A percentile compares a stretch with the other conserved stretches of the same genome.
Evolutionary conservation across 2,797 vertebrate species (phyloP).

Genomic region (Selene dorsalis): DNA sequence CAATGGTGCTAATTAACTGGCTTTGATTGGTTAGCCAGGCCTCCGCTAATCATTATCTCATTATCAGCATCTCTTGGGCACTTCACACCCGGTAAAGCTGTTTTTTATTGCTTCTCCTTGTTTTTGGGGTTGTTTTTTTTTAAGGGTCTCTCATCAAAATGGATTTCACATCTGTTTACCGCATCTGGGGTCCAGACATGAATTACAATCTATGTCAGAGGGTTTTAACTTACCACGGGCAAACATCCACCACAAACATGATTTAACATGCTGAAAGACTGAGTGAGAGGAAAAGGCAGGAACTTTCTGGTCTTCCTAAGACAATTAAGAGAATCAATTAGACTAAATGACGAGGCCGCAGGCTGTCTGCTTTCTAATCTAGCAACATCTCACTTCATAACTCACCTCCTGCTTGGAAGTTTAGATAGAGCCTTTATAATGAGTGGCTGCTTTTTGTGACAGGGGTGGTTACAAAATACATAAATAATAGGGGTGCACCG

Average conservation of each 20-base stretch:
- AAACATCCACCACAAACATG: conserved; percentile 36
- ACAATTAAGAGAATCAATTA: conserved; percentile 70
- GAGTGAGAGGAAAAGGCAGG: conserved; percentile 31
- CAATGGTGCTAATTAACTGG: conserved; percentile 59
- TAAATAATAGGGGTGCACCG: no score
- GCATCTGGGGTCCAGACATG: conserved; percentile 34
- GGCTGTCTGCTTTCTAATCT: conserved; percentile 33
- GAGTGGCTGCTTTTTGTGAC: conserved; percentile 18
- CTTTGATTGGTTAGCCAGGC: conserved; percentile 56
- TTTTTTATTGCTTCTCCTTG: conserved; percentile 30
- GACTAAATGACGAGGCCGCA: conserved; percentile 49
- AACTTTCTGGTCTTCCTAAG: conserved; percentile 48
- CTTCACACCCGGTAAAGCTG: conserved; percentile 35
- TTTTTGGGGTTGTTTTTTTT: conserved; percentile 27
- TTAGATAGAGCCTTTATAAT: not conserved
- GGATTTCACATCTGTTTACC: conserved; percentile 45
- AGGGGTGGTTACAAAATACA: conserved; percentile 3
- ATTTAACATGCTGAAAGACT: conserved; percentile 56
- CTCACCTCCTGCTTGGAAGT: conserved; percentile 33
- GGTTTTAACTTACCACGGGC: conserved; percentile 33
- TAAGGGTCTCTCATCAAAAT: conserved; percentile 47
- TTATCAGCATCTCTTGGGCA: conserved; percentile 31
- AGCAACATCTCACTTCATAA: conserved; percentile 20
- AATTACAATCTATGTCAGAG: conserved; percentile 31
- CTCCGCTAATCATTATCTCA: conserved; percentile 44